Conservation (phyloP, 1,140 invertebrate genomes). For the Paralvinella palmiformis region DNA sequence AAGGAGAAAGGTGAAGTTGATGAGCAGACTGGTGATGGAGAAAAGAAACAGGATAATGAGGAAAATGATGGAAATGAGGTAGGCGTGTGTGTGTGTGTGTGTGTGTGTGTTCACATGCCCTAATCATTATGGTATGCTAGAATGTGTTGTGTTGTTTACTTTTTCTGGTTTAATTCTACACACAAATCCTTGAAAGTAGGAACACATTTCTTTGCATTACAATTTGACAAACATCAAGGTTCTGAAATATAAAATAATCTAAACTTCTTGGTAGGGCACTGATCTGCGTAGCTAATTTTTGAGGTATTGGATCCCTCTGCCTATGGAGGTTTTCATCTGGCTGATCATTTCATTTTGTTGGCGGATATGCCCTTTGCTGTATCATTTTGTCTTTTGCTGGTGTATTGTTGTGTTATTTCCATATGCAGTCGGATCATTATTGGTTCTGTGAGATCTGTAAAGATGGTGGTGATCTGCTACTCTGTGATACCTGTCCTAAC, state of each 20-base stretch:
- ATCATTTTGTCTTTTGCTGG: not conserved
- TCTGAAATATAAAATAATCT: no score
- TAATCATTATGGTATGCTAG: not conserved
- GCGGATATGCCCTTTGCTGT: constrained; percentile 1
- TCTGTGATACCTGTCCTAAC: constrained; percentile 93
- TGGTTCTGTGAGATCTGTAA: constrained; percentile 86
- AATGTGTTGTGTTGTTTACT: not conserved
- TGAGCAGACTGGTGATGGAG: not conserved
- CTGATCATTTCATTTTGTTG: not conserved
- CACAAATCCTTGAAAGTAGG: no score
- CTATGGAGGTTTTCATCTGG: no score
- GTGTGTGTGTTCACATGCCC: not conserved
- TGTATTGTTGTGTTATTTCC: not conserved
- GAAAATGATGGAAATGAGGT: not conserved
- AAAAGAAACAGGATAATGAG: not conserved
- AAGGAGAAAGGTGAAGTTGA: not conserved
- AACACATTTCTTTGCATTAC: no score
- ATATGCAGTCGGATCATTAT: constrained; percentile 17
- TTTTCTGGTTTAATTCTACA: no score
- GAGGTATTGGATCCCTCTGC: no score
- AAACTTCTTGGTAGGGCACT: no score
- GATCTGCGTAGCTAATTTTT: no score
- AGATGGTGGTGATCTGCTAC: constrained; percentile 94
- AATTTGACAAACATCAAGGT: no score
- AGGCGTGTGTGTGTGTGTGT: not conserved